A percentile compares a stretch with the other conserved stretches of the same genome.
Evolutionary conservation across 2,888 invertebrate genomes (phyloP).

Genomic region (Autographa gamma): DNA sequence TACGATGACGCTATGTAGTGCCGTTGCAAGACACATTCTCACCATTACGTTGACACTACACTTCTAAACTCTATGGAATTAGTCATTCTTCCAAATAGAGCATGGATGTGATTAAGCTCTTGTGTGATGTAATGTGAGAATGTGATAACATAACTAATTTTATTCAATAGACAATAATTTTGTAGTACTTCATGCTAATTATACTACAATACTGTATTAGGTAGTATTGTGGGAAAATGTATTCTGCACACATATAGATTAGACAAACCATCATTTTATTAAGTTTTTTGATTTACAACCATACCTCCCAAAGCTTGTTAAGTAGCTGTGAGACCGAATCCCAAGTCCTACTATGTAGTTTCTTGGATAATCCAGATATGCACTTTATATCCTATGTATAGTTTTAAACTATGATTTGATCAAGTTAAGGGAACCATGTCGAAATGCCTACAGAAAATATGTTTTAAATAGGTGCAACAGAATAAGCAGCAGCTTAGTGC

Average conservation of each 20-base stretch:
- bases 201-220: constrained; percentile 65
- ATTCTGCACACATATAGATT: constrained; percentile 86
- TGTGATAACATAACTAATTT: constrained; percentile 71
- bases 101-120: constrained; percentile 58
- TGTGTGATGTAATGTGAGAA: constrained; percentile 81
- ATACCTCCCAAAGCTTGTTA: constrained; percentile 67
- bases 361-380: constrained; percentile 88
- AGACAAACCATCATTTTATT: constrained; percentile 61
- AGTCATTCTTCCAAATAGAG: constrained; percentile 45
- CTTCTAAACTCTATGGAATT: constrained; percentile 36
- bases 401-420: constrained; percentile 39
- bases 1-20: constrained; percentile 76
- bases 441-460: constrained; percentile 39
- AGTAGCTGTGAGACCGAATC: constrained; percentile 65
- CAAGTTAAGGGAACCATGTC: constrained; percentile 22
- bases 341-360: constrained; percentile 66
- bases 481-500: constrained; percentile 97
- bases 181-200: constrained; percentile 67
- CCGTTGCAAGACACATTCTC: constrained; percentile 79
- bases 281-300: constrained; percentile 58
- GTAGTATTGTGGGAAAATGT: constrained; percentile 72
- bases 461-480: constrained; percentile 93
- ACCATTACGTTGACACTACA: constrained; percentile 73
- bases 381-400: constrained; percentile 63
- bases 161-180: constrained; percentile 60